Conservation (phyloP, 2,797 vertebrate genomes). For the Sandelia bainsii region DNA sequence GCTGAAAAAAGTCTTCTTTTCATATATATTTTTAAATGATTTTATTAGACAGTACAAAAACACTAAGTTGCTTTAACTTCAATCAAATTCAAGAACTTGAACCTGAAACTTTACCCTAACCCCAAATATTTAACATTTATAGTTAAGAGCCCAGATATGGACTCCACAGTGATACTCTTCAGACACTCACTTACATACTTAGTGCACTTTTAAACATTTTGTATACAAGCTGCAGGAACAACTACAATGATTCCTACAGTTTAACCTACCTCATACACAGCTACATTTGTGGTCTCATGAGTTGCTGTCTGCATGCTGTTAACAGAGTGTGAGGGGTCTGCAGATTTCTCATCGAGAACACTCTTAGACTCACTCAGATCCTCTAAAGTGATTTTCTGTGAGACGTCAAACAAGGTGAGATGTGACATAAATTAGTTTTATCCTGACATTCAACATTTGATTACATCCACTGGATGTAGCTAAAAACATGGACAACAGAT, state of each 20-base stretch:
- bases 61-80: no score
- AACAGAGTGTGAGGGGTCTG: conserved; percentile 83
- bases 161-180: neutral
- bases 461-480: neutral
- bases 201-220: neutral
- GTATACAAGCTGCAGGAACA: neutral
- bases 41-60: no score
- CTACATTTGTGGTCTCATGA: conserved; percentile 90
- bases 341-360: conserved; percentile 82
- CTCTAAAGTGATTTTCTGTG: conserved; percentile 91
- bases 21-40: no score
- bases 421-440: neutral
- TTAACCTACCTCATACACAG: conserved; percentile 89
- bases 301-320: conserved; percentile 85
- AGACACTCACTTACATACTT: neutral
- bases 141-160: no score
- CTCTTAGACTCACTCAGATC: conserved; percentile 87
- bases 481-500: neutral
- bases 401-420: conserved; percentile 33
- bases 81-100: no score
- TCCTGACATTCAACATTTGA: neutral
- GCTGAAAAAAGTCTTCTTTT: no score
- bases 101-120: no score
- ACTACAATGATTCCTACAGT: neutral
- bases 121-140: no score